Conservation (phyloP, 2,888 invertebrate genomes). For the Oxytorus armatus region DNA sequence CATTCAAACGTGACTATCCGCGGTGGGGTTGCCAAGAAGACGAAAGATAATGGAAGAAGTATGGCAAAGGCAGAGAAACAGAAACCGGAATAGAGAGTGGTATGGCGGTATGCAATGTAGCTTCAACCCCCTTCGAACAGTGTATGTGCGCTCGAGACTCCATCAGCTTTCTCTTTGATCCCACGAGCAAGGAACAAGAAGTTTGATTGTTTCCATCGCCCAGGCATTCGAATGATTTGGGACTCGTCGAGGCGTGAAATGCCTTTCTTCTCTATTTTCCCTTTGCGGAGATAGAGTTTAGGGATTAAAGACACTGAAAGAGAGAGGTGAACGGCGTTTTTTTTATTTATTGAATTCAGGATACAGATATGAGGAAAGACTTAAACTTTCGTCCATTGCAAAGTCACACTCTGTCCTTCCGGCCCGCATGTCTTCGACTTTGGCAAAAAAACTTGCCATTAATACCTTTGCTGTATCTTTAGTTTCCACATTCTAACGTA, state of each 20-base stretch:
- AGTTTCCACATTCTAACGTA: too few species aligned
- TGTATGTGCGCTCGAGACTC: conserved; percentile 25
- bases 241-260: conserved; percentile 80
- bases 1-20: conserved; percentile 15
- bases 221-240: conserved; percentile 80
- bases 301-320: background rate
- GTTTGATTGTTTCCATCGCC: conserved; percentile 82
- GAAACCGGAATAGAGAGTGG: conserved; percentile 21
- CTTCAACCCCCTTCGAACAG: conserved; percentile 51
- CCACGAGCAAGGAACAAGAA: conserved; percentile 80
- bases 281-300: conserved; percentile 34
- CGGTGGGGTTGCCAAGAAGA: conserved; percentile 35
- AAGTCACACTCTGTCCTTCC: too few species aligned
- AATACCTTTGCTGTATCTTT: too few species aligned
- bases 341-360: background rate
- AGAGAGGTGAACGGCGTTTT: background rate
- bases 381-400: too few species aligned
- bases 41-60: conserved; percentile 40
- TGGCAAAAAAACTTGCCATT: too few species aligned
- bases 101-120: conserved; percentile 9
- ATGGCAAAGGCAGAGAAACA: conserved; percentile 32
- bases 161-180: conserved; percentile 79
- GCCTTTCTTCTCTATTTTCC: conserved; percentile 72
- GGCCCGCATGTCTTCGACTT: too few species aligned
- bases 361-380: conserved; percentile 50